Evolutionary conservation across 2,797 vertebrate species (phyloP), one percentile per base, ranked within the genome.

Genomic region (Diplodus sargus): DNA sequence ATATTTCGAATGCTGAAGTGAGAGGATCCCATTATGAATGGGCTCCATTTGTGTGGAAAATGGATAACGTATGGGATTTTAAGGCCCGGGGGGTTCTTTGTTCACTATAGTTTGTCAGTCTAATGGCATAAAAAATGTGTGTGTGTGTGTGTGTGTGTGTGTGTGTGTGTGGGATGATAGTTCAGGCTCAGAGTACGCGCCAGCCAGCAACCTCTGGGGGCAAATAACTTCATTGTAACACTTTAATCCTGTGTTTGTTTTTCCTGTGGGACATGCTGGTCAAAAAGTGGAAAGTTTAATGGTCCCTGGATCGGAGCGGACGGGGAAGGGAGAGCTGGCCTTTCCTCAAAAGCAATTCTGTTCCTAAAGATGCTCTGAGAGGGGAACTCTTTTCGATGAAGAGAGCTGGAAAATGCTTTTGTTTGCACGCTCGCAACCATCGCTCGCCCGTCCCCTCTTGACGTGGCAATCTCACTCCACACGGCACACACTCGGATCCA

Each of bases 161-260:
- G 70, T 64, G 76, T 61, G 58, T 57, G 34, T 39, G 66, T 61
- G 34, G 11, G 52, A 69, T 79, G 43, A 79, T 70, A 65, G 71
- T 68, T 57, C 66, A 80, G 77, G 71, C 74, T 84, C 70, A 64
- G 74, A 16, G 45, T 84, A 74, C 85, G 78, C 28, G 30, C 68
- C 78, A 85, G 87, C 83, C 84, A 62, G 52, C 51, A 90, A 72
- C 74, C 90, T 85, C 52, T 34, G 42, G 86, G 30, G 92, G 89
- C 82, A 90, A 92, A 94, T 87, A 93, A 89, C 91, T 92, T 87
- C 78, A 85, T 87, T 17, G 39, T 82, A 91, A 90, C 88, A 85
- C 87, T 90, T 89, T 84, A 89, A 87, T 91, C 89, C 87, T 79
- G 59, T 86, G 92, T 92, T 92, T 91, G 78, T 91, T 91, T 91